Conservation (phyloP, 2,113 vertebrate species). For the Periophthalmodon schlosseri region DNA sequence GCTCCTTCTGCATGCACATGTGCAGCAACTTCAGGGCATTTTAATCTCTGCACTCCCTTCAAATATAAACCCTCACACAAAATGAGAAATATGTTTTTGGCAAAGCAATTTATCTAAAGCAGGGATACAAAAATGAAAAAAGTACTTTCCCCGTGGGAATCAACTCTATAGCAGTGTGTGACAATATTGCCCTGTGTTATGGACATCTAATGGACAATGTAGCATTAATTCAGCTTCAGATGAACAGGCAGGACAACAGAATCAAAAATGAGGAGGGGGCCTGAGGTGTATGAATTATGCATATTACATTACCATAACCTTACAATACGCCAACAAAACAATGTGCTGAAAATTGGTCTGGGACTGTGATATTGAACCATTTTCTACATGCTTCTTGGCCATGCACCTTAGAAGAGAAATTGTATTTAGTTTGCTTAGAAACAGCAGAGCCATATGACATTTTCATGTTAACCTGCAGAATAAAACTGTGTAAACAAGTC, state of each 20-base stretch:
- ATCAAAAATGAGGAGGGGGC: conserved; percentile 81
- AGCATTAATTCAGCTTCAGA: conserved; percentile 86
- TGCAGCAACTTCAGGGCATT: conserved; percentile 55
- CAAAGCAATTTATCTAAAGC: conserved; percentile 57
- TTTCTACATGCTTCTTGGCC: conserved; percentile 91
- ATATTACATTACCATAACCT: conserved; percentile 85
- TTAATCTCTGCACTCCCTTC: conserved; percentile 39
- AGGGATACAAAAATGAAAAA: conserved; percentile 57
- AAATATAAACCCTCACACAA: conserved; percentile 37
- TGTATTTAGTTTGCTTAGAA: conserved; percentile 88
- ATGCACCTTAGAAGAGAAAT: conserved; percentile 87
- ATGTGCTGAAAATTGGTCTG: conserved; percentile 85
- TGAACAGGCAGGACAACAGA: conserved; percentile 85
- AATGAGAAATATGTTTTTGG: conserved; percentile 64
- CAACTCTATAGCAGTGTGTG: conserved; percentile 74
- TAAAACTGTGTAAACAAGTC: conserved; percentile 90
- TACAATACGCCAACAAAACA: conserved; percentile 79
- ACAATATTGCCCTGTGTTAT: conserved; percentile 77
- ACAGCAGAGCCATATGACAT: conserved; percentile 81
- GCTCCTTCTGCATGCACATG: conserved; percentile 27
- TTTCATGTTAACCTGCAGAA: conserved; percentile 80
- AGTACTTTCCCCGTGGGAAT: conserved; percentile 61
- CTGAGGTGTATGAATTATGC: conserved; percentile 90
- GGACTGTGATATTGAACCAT: conserved; percentile 91
- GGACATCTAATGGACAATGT: conserved; percentile 79